Base-by-base conservation (phyloP, 2,888 invertebrate genomes). In the Xylocampa areola region DNA sequence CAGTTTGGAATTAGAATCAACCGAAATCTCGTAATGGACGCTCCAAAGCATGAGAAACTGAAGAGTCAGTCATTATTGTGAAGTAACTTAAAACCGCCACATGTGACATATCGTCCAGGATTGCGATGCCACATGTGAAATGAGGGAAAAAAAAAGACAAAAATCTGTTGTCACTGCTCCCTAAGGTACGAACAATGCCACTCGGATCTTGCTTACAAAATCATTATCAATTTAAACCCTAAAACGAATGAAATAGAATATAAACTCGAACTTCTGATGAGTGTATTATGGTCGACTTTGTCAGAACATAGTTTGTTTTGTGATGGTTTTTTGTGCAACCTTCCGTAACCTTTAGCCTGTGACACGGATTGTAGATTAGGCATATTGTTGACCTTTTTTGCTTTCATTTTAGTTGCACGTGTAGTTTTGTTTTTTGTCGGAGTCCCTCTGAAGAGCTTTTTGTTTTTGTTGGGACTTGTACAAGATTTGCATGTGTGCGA, bases 361-460 rank as follows among this genome's bases (percentile, higher is more conserved):
- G 93, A 94, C 94, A 93, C 86, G 92, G 92, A 90, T 93, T 91
- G 91, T 92, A 91, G 91, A 93, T 94, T 93, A 92, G 91, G 91
- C 89, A 93, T 92, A 93, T 92, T 93, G 92, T 93, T 93, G 91
- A 92, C 89, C 89, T 91, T 94, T 90, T 94, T 92, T 92, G 87
- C 87, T 83, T 85, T 80, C 85, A 85, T 87, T 87, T 82, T 76
- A 73, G 86, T 79, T 90, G 91, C 93, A 92, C 91, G 91, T 93
- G 92, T 88, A 81, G 83, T 86, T 81, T 80, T 79, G 67, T 81
- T 88, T 89, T 91, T 91, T 92, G 86, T 84, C 76, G 59, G 58
- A 58, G 61, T 60, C 72, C 79, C 82, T 78, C 72, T 78, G 73
- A 82, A 83, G 83, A 76, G 81, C 76, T 84, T 84, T 87, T 89